Percentiles rank a stretch among this genome's conserved stretches.
These are phyloP conservation scores for Chaetophractus vellerosus DNA, from an alignment of 2,797 vertebrate species.

Conservation along the genomic window DNA sequence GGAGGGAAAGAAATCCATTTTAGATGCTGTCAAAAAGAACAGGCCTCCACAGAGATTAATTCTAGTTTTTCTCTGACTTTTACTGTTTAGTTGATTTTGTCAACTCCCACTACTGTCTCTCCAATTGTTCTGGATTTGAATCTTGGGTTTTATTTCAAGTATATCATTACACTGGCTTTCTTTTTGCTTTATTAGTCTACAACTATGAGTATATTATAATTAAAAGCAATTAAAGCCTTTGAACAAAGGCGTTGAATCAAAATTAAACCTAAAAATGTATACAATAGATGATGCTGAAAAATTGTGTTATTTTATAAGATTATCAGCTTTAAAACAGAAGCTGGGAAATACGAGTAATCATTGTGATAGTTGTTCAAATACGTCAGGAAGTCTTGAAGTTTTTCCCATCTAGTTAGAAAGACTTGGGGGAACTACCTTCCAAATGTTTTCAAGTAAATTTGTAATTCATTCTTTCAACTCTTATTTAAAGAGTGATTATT, in stretches of 20 bases:
- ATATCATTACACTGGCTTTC: not conserved
- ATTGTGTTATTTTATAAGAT: not conserved
- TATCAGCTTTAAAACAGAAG: not conserved
- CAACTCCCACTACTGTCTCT: not conserved
- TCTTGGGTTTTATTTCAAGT: constrained; percentile 6
- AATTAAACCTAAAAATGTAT: not conserved
- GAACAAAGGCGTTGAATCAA: not conserved
- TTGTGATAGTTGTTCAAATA: not conserved
- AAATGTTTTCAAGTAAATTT: not conserved
- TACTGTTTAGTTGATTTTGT: not conserved
- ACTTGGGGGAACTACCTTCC: not conserved
- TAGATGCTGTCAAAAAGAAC: constrained; percentile 3
- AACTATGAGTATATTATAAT: not conserved
- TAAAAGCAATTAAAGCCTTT: constrained; percentile 19
- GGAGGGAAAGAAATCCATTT: constrained; percentile 43
- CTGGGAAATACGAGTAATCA: not conserved
- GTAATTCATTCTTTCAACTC: not conserved
- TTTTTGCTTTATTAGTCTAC: not conserved
- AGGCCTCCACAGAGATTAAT: not conserved
- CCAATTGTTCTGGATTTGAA: constrained; percentile 20
- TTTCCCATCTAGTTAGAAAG: not conserved
- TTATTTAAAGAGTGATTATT: not conserved
- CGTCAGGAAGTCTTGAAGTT: not conserved
- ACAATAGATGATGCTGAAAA: not conserved
- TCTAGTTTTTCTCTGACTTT: not conserved